phyloP scores from a whole-genome alignment of 1,140 invertebrate species.

The Papilio dardanus region DNA sequence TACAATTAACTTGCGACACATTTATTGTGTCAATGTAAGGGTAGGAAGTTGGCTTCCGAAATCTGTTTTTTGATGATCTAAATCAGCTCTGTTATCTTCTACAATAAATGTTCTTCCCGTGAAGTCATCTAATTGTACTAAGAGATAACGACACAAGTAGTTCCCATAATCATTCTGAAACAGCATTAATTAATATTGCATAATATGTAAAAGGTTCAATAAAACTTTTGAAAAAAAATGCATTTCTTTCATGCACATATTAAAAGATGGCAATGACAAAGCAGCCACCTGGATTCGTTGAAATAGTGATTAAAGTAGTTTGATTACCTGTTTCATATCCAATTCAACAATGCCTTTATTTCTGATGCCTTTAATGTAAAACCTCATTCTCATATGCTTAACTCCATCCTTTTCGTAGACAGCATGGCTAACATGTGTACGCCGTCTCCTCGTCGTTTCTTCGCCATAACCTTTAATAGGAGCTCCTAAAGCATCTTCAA shows the following conservation, averaged over 20 bases:
- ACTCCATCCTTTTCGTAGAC: slow-evolving; percentile 89
- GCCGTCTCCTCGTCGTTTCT: slow-evolving; percentile 89
- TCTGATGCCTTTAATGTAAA: slow-evolving; percentile 92
- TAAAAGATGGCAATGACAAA: too few species aligned
- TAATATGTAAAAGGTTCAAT: too few species aligned
- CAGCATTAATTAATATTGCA: too few species aligned
- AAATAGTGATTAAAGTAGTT: too few species aligned
- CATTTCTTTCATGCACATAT: too few species aligned
- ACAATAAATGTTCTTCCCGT: slow-evolving; percentile 87
- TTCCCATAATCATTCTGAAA: slow-evolving; percentile 89
- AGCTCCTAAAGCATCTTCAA: slow-evolving; percentile 90
- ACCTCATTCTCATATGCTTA: slow-evolving; percentile 93
- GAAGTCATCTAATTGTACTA: slow-evolving; percentile 92
- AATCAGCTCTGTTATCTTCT: slow-evolving; percentile 87
- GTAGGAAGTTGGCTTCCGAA: slow-evolving; percentile 58
- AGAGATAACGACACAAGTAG: slow-evolving; percentile 91
- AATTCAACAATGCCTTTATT: slow-evolving; percentile 92
- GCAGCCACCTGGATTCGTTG: too few species aligned
- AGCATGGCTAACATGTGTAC: slow-evolving; percentile 88
- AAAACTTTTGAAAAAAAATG: too few species aligned
- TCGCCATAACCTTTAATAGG: slow-evolving; percentile 96
- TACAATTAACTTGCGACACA: slow-evolving; percentile 49
- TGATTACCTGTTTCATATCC: slow-evolving; percentile 91
- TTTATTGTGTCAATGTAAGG: slow-evolving; percentile 62
- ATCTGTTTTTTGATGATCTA: slow-evolving; percentile 57